A percentile compares a stretch with the other conserved stretches of the same genome.
These are phyloP conservation scores for Andricus quercusramuli DNA, from an alignment of 2,888 invertebrate genomes.

Conservation along the genomic window DNA sequence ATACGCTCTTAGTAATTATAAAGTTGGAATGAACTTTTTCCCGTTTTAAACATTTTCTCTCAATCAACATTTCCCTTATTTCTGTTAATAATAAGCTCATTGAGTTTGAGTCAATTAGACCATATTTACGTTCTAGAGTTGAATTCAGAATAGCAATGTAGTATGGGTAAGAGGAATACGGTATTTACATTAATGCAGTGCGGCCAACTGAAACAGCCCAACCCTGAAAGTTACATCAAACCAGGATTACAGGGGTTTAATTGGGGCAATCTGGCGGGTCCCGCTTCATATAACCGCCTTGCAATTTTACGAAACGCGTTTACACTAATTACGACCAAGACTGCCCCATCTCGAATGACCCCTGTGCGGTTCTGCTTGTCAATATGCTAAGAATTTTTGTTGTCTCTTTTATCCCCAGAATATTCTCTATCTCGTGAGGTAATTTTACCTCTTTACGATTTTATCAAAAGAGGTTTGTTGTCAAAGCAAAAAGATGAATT, in stretches of 20 bases:
- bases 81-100: background rate
- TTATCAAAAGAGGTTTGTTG: too few relatives aligned
- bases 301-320: constrained; percentile 24
- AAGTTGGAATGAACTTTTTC: too few relatives aligned
- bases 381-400: background rate
- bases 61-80: background rate
- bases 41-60: too few relatives aligned
- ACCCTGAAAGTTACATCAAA: constrained; percentile 52
- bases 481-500: too few relatives aligned
- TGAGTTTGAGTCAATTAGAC: background rate
- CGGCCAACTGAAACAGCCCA: constrained; percentile 43
- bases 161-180: constrained; percentile 13
- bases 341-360: background rate
- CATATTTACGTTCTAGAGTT: constrained; percentile 4
- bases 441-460: background rate
- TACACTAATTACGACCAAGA: constrained; percentile 7
- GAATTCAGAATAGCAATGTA: background rate
- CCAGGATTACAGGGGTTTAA: constrained; percentile 54
- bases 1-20: too few relatives aligned
- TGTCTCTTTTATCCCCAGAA: background rate
- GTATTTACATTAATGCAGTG: constrained; percentile 38
- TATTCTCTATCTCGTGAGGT: background rate
- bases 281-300: constrained; percentile 21
- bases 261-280: constrained; percentile 52
- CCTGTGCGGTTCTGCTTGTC: background rate